Base-by-base conservation (phyloP, 2,888 invertebrate species). In the Pristionchus mayeri region DNA sequence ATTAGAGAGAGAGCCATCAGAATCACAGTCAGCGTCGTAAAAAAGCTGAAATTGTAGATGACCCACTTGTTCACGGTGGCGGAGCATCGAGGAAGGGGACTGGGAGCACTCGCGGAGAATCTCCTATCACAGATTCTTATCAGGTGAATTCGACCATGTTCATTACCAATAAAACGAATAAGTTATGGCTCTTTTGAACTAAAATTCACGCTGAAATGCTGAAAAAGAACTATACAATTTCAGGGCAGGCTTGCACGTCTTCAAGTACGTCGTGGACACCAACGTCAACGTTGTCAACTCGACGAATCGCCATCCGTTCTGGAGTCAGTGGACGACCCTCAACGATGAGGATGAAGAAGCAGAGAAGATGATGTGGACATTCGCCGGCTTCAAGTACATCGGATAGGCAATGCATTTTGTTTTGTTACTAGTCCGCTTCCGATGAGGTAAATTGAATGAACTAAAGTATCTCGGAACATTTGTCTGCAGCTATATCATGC, bases 261-360 rank as follows among this genome's bases (percentile, higher is more conserved):
- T 18, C 75, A 75, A 75, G 7, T 75, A 75, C 75, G 75, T 75
- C 27, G 40, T 48, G 27, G 44, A 40, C 3, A 37, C 40, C 4
- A 75, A 75, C 27, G 24, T 44, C 3, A 27, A 75, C 24, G 75
- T 75, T 44, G 13, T 75, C 40, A n/a, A 44, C n/a, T 40, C 44
- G 9, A 75, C 75, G 44, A 24, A 44, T 0, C 40, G 9, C 2
- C 75, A 75, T 44, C 75, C 75, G 2, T 27, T 44, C 44, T 75
- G 75, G 75, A 75, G 44, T 75, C 44, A 44, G 44, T 75, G 75
- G 75, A 75, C 40, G 75, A 24, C 27, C 44, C 44, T 44, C 44
- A 16, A 63, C 34, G 63, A 63, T 27, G 63, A 37, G 16, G 21
- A 63, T 1, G 16, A 34, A 18, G 75, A 18, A n/a, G 75, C n/a